These are phyloP conservation scores for Epicauta chinensis DNA, from an alignment of 1,140 invertebrate species.

Conservation along the genomic window DNA sequence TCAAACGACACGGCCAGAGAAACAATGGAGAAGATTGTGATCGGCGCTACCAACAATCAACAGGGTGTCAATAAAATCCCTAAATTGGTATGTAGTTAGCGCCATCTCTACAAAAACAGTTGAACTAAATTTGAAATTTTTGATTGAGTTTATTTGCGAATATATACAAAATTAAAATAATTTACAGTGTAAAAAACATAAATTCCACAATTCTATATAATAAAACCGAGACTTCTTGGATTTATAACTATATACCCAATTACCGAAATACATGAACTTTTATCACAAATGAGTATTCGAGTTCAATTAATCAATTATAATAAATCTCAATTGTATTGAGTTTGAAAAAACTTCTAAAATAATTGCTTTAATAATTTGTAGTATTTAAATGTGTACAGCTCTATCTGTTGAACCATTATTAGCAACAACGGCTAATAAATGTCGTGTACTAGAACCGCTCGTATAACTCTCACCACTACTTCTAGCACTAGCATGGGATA, in stretches of 20 bases:
- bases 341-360: too few species aligned
- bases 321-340: background rate
- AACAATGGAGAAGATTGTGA: background rate
- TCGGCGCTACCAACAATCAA: too few species aligned
- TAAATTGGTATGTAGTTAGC: too few species aligned
- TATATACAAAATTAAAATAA: background rate
- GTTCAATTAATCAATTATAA: background rate
- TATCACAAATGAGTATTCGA: constrained; percentile 12
- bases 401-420: constrained; percentile 32
- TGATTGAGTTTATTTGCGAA: too few species aligned
- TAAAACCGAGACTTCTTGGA: too few species aligned
- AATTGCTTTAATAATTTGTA: too few species aligned
- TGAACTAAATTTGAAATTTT: too few species aligned
- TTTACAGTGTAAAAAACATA: background rate
- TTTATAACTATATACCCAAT: too few species aligned
- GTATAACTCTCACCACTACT: constrained; percentile 66
- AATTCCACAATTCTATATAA: background rate
- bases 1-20: background rate
- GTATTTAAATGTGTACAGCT: constrained; percentile 21
- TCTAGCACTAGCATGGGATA: constrained; percentile 58
- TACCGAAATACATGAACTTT: background rate
- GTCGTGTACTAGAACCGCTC: constrained; percentile 62
- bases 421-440: constrained; percentile 50
- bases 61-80: too few species aligned
- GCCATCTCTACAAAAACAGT: too few species aligned